A percentile compares a stretch with the other conserved stretches of the same genome.
Evolutionary conservation across 23 tunicate genomes (phyloP).

Genomic region (Halocynthia aurantium): DNA sequence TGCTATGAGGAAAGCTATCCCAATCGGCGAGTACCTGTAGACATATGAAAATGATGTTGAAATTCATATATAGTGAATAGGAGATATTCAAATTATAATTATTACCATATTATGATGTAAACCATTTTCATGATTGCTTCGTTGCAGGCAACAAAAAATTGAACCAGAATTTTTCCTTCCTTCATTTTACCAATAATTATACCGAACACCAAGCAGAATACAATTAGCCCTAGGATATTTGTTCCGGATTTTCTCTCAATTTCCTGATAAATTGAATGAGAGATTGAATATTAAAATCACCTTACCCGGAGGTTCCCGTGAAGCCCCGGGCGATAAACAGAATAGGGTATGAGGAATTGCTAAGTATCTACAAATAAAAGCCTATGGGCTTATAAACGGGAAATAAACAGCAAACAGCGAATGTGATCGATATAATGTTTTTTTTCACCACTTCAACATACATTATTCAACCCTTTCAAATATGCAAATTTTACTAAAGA

Average conservation of each 20-base stretch:
- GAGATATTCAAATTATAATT: not conserved
- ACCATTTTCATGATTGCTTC: slow-evolving; percentile 56
- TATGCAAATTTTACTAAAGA: too few species aligned
- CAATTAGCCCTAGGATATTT: slow-evolving; percentile 45
- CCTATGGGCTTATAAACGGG: too few species aligned
- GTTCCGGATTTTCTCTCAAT: slow-evolving; percentile 26
- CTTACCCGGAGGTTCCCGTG: too few species aligned
- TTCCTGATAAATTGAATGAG: slow-evolving; percentile 5
- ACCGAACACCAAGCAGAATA: slow-evolving; percentile 51
- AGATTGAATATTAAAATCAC: too few species aligned
- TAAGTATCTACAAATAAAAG: too few species aligned
- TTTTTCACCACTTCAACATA: too few species aligned
- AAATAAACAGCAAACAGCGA: too few species aligned
- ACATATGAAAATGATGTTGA: not conserved
- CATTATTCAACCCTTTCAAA: too few species aligned
- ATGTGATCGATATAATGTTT: too few species aligned
- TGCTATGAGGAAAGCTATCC: slow-evolving; percentile 59
- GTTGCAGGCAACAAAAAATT: slow-evolving; percentile 35
- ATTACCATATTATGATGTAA: slow-evolving; percentile 38
- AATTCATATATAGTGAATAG: not conserved
- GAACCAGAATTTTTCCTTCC: slow-evolving; percentile 33
- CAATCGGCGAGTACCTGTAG: slow-evolving; percentile 62
- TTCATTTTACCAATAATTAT: slow-evolving; percentile 46
- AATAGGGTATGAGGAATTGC: too few species aligned
- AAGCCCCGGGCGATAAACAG: too few species aligned